phyloP scores from a whole-genome alignment of 1,140 invertebrate species.

The Acromyrmex heyeri region DNA sequence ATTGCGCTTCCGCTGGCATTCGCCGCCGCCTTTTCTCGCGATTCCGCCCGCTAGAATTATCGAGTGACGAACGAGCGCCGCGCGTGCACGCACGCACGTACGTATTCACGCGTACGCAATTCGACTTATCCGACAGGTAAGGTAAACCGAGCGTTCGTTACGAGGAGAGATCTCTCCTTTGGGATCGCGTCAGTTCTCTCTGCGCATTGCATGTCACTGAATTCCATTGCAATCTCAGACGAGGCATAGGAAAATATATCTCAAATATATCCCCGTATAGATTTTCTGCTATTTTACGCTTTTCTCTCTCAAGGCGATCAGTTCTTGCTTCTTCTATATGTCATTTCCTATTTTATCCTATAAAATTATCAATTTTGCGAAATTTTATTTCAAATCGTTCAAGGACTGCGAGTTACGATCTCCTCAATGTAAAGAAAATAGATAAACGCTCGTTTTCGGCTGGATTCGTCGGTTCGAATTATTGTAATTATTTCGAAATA shows the following conservation, averaged over 20 bases:
- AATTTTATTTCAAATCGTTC: background rate
- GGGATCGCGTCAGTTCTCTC: slow-evolving; percentile 16
- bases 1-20: slow-evolving; percentile 59
- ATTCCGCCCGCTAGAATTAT: slow-evolving; percentile 49
- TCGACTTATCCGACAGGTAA: slow-evolving; percentile 16
- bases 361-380: slow-evolving; percentile 1
- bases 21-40: slow-evolving; percentile 42
- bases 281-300: background rate
- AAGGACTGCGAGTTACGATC: background rate
- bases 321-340: background rate
- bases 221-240: slow-evolving; percentile 15
- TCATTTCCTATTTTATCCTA: background rate
- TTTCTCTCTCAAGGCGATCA: background rate
- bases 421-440: background rate
- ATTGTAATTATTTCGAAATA: slow-evolving; percentile 44
- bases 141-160: slow-evolving; percentile 23
- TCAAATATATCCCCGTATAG: background rate
- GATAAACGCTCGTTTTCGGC: background rate
- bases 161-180: slow-evolving; percentile 6
- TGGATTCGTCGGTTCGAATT: background rate
- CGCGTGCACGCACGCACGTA: background rate
- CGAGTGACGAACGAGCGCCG: slow-evolving; percentile 52
- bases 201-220: background rate
- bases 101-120: background rate
- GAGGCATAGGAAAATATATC: background rate